A percentile compares a stretch with the other conserved stretches of the same genome.
Conservation (phyloP, 2,113 vertebrate species). For the Myxocyprinus asiaticus region DNA sequence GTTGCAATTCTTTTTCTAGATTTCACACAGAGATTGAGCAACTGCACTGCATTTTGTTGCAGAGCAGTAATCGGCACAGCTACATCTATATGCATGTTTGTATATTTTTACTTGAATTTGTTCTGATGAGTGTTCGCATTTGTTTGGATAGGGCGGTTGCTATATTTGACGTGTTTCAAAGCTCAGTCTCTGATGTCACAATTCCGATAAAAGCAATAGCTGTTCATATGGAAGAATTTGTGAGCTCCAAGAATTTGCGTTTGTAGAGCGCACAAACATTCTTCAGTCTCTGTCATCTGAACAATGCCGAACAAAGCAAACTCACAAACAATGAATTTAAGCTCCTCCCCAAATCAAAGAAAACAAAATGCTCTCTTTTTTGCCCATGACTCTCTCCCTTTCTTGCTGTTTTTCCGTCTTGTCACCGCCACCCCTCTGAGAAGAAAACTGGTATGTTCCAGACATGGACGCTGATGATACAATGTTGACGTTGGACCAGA, state of each 20-base stretch:
- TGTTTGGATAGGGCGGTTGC: not conserved
- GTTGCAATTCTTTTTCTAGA: too few relatives aligned
- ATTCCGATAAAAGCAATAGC: too few relatives aligned
- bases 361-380: slow-evolving; percentile 21
- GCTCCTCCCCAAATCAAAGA: slow-evolving; percentile 12
- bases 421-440: slow-evolving; percentile 33
- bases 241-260: too few relatives aligned
- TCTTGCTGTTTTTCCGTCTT: not conserved
- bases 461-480: slow-evolving; percentile 48
- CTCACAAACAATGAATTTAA: not conserved
- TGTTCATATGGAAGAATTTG: too few relatives aligned
- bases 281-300: not conserved
- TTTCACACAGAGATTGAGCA: too few relatives aligned
- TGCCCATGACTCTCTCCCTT: slow-evolving; percentile 26
- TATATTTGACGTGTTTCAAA: slow-evolving; percentile 14
- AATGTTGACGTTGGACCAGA: slow-evolving; percentile 45
- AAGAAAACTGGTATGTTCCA: slow-evolving; percentile 48
- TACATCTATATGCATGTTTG: not conserved
- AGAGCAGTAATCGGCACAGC: not conserved
- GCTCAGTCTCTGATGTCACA: not conserved
- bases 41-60: not conserved
- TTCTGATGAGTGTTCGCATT: slow-evolving; percentile 5
- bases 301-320: not conserved
- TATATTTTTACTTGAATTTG: not conserved
- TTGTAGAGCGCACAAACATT: not conserved